Conservation (phyloP, 2,888 invertebrate species). For the Zygaena filipendulae region DNA sequence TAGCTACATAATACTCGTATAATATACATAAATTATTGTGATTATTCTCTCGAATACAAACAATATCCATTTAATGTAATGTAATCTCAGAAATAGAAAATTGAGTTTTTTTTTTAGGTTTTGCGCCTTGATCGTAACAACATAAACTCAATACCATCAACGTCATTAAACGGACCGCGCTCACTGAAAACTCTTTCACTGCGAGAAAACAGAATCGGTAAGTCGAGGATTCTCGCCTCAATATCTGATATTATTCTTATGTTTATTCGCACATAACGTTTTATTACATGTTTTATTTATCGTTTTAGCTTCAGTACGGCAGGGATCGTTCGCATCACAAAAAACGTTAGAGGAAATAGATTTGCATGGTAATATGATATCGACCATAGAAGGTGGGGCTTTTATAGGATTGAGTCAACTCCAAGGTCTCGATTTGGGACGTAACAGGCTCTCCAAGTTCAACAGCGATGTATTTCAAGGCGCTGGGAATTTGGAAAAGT, state of each 20-base stretch:
- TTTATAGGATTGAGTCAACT: slow-evolving; percentile 76
- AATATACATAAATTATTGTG: too few relatives aligned
- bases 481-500: slow-evolving; percentile 77
- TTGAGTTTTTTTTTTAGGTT: too few relatives aligned
- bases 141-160: slow-evolving; percentile 78
- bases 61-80: too few relatives aligned
- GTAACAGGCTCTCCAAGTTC: slow-evolving; percentile 82
- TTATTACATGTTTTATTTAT: too few relatives aligned
- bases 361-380: slow-evolving; percentile 82
- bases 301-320: too few relatives aligned
- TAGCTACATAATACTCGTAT: too few relatives aligned
- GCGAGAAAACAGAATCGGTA: slow-evolving; percentile 85
- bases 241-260: too few relatives aligned
- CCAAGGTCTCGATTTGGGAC: slow-evolving; percentile 76
- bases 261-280: too few relatives aligned
- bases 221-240: too few relatives aligned
- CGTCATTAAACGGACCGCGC: slow-evolving; percentile 84
- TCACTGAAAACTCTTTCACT: slow-evolving; percentile 78
- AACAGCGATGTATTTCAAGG: slow-evolving; percentile 89
- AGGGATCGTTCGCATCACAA: slow-evolving; percentile 77
- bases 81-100: too few relatives aligned
- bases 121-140: slow-evolving; percentile 85
- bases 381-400: slow-evolving; percentile 79
- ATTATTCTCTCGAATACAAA: too few relatives aligned
- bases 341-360: slow-evolving; percentile 78